Conservation (phyloP, 2,113 vertebrate genomes). For the Oostethus manadensis region DNA sequence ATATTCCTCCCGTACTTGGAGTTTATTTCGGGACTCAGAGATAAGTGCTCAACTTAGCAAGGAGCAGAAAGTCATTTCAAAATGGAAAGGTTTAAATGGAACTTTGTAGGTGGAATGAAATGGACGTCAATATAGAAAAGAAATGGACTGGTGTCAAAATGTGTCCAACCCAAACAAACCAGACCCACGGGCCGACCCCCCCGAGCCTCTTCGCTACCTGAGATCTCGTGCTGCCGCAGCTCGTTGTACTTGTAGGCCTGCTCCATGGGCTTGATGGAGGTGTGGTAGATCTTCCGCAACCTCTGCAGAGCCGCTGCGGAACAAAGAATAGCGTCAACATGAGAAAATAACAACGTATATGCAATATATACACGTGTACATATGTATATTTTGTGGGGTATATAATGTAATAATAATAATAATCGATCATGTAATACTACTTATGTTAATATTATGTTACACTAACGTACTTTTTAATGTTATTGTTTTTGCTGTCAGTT, state of each 20-base stretch:
- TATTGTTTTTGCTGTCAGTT: too few relatives aligned
- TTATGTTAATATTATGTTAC: too few relatives aligned
- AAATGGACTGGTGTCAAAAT: conserved; percentile 10
- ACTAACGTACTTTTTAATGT: too few relatives aligned
- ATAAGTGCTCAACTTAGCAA: too few relatives aligned
- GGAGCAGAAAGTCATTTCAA: conserved; percentile 13
- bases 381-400: too few relatives aligned
- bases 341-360: too few relatives aligned
- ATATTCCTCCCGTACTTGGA: conserved; percentile 31
- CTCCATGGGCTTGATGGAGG: conserved; percentile 93
- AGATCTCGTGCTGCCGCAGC: conserved; percentile 94
- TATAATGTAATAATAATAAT: too few relatives aligned
- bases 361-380: too few relatives aligned
- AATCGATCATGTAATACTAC: too few relatives aligned
- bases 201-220: conserved; percentile 72
- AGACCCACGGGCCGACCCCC: conserved; percentile 10
- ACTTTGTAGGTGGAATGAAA: background rate
- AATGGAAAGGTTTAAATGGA: background rate
- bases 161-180: conserved; percentile 32
- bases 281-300: conserved; percentile 91
- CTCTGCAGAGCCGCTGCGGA: conserved; percentile 79
- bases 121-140: background rate
- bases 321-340: background rate
- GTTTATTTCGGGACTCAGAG: too few relatives aligned
- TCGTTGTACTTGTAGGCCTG: conserved; percentile 97